Base-by-base conservation (phyloP, 2,113 vertebrate species). In the Neomonachus schauinslandi region DNA sequence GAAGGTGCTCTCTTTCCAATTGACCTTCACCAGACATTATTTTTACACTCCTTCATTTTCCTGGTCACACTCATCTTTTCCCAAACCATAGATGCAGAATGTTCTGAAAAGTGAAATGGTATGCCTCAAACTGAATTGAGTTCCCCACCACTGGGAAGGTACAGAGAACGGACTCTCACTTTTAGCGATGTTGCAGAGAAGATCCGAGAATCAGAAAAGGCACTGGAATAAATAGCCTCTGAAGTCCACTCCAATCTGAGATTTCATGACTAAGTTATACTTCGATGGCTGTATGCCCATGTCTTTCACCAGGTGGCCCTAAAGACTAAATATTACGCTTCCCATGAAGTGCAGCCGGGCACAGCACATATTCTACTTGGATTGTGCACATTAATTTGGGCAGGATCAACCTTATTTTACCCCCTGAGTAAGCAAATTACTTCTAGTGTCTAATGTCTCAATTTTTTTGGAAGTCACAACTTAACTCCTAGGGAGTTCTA, bases 1-100 rank as follows among this genome's bases (percentile, higher is more conserved):
- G 24, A 89, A 86, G 61, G 4, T 39, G 2, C 7, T 83, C 51
- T 82, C 39, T n/a, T 61, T 67, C 59, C 28, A 61, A 33, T 0
- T 81, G 65, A 61, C 82, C 59, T 65, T 61, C 2, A 51, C 42
- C 82, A 90, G 31, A 67, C 7, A 53, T 33, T 21, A 77, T 93
- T 71, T 91, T 94, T 65, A 67, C 6, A 63, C 2, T 89, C 55
- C 51, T 96, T 95, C 83, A 59, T 90, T 74, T 90, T 93, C 49
- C 36, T 61, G 74, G 21, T 61, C 72, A 46, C 42, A 49, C 51
- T 28, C 85, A 42, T 93, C 31, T 86, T 86, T 95, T 77, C 55
- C 39, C 81, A 88, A 97, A 82, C 63, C 21, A 51, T 0, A 91
- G 19, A 85, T 36, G 39, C 33, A 79, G 16, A 96, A 92, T 59